phyloP scores from a whole-genome alignment of 2,797 vertebrate genomes.

The Hydrocynus forskahlii region DNA sequence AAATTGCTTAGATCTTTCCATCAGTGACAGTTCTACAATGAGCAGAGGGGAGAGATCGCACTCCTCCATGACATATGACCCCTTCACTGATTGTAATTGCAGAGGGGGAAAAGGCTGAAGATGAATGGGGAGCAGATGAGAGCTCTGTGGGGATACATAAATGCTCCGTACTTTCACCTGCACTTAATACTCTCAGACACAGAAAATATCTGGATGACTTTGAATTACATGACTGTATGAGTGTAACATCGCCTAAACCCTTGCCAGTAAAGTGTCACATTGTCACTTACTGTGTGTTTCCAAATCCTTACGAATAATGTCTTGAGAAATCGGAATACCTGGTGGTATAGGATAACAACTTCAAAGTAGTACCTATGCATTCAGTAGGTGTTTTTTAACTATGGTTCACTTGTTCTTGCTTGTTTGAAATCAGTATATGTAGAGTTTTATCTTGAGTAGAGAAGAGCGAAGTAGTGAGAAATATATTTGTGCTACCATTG shows the following conservation, averaged over 20 bases:
- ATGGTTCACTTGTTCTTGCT: too few relatives aligned
- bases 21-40: slow-evolving; percentile 49
- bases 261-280: neutral
- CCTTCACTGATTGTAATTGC: slow-evolving; percentile 50
- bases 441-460: neutral
- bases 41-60: slow-evolving; percentile 34
- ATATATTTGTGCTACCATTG: neutral
- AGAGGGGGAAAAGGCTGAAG: slow-evolving; percentile 33
- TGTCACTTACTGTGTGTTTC: slow-evolving; percentile 1
- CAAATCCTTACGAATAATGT: neutral
- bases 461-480: neutral
- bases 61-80: slow-evolving; percentile 44
- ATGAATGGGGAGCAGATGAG: slow-evolving; percentile 50
- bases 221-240: neutral
- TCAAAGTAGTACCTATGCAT: neutral
- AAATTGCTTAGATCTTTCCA: slow-evolving; percentile 35
- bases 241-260: neutral
- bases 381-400: neutral
- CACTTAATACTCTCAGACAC: slow-evolving; percentile 20
- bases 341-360: neutral
- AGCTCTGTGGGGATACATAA: slow-evolving; percentile 36
- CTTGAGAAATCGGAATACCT: neutral
- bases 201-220: slow-evolving; percentile 34
- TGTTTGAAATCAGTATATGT: neutral
- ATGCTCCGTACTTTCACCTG: slow-evolving; percentile 20